Evolutionary conservation across 2,113 vertebrate genomes (phyloP).

Genomic region (Corydoras maculifer): DNA sequence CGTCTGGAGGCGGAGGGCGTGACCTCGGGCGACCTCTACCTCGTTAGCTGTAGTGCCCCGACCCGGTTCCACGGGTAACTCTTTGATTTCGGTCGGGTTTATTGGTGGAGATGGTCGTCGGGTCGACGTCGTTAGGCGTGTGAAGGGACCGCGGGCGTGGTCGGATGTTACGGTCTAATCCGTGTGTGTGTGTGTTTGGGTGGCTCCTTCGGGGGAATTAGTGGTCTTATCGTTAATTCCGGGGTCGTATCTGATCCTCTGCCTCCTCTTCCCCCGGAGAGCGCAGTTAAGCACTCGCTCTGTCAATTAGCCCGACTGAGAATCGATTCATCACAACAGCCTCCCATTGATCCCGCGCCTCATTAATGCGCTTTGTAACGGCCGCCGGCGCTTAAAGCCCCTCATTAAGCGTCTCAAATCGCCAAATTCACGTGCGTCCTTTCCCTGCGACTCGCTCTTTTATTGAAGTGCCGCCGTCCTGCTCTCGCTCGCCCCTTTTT

Average conservation of each 20-base stretch:
- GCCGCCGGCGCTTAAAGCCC: slow-evolving; percentile 3
- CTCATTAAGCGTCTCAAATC: slow-evolving; percentile 38
- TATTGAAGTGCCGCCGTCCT: too few relatives aligned
- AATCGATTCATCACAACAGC: slow-evolving; percentile 27
- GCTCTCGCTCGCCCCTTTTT: slow-evolving; percentile 7
- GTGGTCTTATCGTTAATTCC: slow-evolving; percentile 3
- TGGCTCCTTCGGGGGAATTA: slow-evolving; percentile 7
- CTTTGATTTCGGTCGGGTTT: too few relatives aligned
- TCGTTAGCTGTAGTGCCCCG: too few relatives aligned
- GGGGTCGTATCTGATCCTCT: slow-evolving; percentile 18
- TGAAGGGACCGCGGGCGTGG: too few relatives aligned
- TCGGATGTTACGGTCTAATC: too few relatives aligned
- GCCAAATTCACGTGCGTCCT: slow-evolving; percentile 25
- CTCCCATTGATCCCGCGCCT: slow-evolving; percentile 15
- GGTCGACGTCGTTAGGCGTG: too few relatives aligned
- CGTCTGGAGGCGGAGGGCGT: too few relatives aligned
- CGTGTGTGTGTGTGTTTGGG: not conserved
- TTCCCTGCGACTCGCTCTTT: not conserved
- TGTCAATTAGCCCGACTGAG: slow-evolving; percentile 23
- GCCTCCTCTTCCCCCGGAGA: slow-evolving; percentile 10
- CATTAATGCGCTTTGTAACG: slow-evolving; percentile 21
- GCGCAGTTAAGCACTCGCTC: slow-evolving; percentile 18
- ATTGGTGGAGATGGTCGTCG: too few relatives aligned
- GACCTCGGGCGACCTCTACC: too few relatives aligned
- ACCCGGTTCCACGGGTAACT: too few relatives aligned